Evolutionary conservation across 2,888 invertebrate genomes (phyloP), one percentile per base, ranked within the genome.

Genomic region (Altica lythri): DNA sequence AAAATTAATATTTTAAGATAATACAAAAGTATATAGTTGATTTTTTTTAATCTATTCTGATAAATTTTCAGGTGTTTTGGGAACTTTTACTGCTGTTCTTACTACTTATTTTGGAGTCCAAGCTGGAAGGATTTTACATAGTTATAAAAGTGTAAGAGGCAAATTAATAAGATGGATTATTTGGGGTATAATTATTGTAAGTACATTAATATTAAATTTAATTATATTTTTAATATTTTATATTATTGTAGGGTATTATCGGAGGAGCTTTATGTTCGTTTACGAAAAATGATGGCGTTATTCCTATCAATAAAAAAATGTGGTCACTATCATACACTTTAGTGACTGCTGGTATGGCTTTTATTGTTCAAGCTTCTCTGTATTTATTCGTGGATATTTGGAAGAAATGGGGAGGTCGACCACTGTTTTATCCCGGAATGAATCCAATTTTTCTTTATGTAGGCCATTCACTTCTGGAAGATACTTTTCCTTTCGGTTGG

Each of bases 251-350:
- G 86, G 73, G 83, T 75, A 62, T 83, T 2, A 38, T 80, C 29
- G 89, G 86, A 30, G 86, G 85, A 2, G 73, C 79, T 4, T 78
- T 92, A 1, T 88, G 87, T 70, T 73, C 80, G 66, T 89, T 86
- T 76, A 79, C 82, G 0, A 80, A 83, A 74, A 83, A 88, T 73
- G 83, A 80, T 9, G 92, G 92, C 0, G 75, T 82, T 2, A 88
- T 94, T 48, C 93, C 93, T 0, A 72, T 94, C 37, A 93, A 91
- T 77, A 94, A 94, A 78, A 90, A 89, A 70, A 80, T 94, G 38
- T 92, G 92, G 92, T 90, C 91, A 0, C 72, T 91, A 4, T 90
- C 91, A 0, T 92, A 83, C 75, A 85, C 86, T 47, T 76, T 90
- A 10, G 81, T 84, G 13, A 81, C 87, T 2, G 80, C 86, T 0